A percentile compares a stretch with the other conserved stretches of the same genome.
Evolutionary conservation across 2,888 invertebrate genomes (phyloP).

Genomic region (Orthosia incerta): DNA sequence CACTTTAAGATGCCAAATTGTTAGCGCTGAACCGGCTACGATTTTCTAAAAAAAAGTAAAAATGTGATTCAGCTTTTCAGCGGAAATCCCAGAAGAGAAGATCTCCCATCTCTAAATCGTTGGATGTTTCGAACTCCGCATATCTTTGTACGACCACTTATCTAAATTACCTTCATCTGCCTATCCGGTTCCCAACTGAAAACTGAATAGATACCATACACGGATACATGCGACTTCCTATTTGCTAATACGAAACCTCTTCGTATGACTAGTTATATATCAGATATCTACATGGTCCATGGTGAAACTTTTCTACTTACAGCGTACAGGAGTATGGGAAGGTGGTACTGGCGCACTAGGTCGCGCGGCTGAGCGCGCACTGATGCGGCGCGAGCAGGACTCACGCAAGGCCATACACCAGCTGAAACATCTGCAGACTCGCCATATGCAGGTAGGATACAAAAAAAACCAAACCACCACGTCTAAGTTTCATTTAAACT

Average conservation of each 20-base stretch:
- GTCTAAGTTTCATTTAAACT: neutral
- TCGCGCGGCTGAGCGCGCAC: slow-evolving; percentile 85
- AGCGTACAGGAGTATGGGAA: slow-evolving; percentile 83
- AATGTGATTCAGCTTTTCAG: neutral
- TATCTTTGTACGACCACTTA: too few relatives aligned
- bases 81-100: neutral
- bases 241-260: too few relatives aligned
- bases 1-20: neutral
- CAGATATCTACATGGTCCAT: too few relatives aligned
- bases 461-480: neutral
- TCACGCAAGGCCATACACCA: slow-evolving; percentile 88
- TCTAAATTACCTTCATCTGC: too few relatives aligned
- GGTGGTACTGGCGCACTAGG: slow-evolving; percentile 78
- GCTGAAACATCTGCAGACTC: slow-evolving; percentile 84
- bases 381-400: slow-evolving; percentile 86
- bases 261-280: too few relatives aligned
- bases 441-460: slow-evolving; percentile 83
- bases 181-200: too few relatives aligned
- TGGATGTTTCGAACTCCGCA: too few relatives aligned
- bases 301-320: slow-evolving; percentile 6
- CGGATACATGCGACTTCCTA: too few relatives aligned
- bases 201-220: too few relatives aligned
- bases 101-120: too few relatives aligned
- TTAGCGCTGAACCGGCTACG: neutral
- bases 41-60: neutral